Evolutionary conservation across 2,888 invertebrate genomes (phyloP).

Genomic region (Morinoia aosen): DNA sequence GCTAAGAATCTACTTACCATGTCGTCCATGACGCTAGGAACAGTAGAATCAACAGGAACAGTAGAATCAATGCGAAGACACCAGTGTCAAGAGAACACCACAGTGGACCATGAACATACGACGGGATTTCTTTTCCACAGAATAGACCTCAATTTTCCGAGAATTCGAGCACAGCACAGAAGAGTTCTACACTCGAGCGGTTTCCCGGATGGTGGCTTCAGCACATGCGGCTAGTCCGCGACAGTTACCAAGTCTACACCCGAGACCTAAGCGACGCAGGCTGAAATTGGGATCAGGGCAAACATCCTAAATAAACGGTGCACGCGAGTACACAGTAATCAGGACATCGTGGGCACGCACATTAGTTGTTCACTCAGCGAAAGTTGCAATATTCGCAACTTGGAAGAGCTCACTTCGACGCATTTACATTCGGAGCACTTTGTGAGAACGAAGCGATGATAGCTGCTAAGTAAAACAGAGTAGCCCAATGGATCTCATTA

Average conservation of each 20-base stretch:
- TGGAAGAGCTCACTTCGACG: not conserved
- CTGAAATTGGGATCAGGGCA: not conserved
- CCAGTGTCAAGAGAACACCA: not conserved
- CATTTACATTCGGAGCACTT: not conserved
- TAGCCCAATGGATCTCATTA: not conserved
- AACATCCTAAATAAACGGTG: not conserved
- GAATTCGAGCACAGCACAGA: not conserved
- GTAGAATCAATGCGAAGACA: not conserved
- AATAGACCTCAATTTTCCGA: not conserved
- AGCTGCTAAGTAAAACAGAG: not conserved
- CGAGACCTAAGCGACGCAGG: not conserved
- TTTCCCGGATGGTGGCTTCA: not conserved
- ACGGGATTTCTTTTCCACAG: not conserved
- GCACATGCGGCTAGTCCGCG: not conserved
- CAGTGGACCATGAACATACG: not conserved
- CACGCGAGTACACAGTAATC: not conserved
- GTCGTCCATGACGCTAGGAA: not conserved
- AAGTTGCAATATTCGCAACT: not conserved
- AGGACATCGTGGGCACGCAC: not conserved
- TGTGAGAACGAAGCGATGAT: not conserved
- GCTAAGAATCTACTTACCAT: not conserved
- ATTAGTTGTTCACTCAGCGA: not conserved
- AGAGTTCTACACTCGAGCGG: not conserved
- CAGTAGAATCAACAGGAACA: not conserved
- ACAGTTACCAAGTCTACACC: not conserved